These are phyloP conservation scores for Linnaemya vulpina DNA, from an alignment of 2,888 invertebrate species.

Conservation along the genomic window DNA sequence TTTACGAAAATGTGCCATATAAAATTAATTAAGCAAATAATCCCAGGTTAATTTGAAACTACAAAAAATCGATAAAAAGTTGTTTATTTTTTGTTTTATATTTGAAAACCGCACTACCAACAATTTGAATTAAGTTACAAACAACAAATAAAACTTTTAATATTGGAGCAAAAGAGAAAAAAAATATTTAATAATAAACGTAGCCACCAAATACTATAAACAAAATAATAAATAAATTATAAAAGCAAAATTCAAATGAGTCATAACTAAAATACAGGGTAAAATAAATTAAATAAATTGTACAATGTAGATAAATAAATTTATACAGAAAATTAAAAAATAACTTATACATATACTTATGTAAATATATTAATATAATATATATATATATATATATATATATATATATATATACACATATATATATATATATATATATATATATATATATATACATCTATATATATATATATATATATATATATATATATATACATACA, in stretches of 20 bases:
- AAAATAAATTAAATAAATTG: slow-evolving; percentile 6
- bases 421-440: no score
- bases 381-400: no score
- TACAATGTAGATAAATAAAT: slow-evolving; percentile 1
- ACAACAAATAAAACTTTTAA: slow-evolving; percentile 13
- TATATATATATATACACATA: no score
- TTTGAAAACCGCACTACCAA: slow-evolving; percentile 61
- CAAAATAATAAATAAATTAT: slow-evolving; percentile 58
- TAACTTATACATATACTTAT: not conserved
- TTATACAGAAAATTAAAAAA: slow-evolving; percentile 13
- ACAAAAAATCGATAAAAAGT: slow-evolving; percentile 46
- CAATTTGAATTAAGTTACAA: slow-evolving; percentile 55
- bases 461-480: no score
- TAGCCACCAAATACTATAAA: slow-evolving; percentile 52
- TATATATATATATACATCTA: no score
- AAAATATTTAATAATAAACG: slow-evolving; percentile 49
- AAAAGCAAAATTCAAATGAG: slow-evolving; percentile 43
- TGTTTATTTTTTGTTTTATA: slow-evolving; percentile 32
- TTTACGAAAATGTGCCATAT: not conserved
- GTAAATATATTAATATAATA: no score
- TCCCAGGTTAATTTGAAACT: not conserved
- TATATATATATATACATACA: no score
- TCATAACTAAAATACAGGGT: slow-evolving; percentile 33
- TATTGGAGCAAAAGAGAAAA: slow-evolving; percentile 27
- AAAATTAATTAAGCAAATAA: slow-evolving; percentile 1